phyloP scores from a whole-genome alignment of 2,797 vertebrate species.

The Hyperoplus immaculatus region DNA sequence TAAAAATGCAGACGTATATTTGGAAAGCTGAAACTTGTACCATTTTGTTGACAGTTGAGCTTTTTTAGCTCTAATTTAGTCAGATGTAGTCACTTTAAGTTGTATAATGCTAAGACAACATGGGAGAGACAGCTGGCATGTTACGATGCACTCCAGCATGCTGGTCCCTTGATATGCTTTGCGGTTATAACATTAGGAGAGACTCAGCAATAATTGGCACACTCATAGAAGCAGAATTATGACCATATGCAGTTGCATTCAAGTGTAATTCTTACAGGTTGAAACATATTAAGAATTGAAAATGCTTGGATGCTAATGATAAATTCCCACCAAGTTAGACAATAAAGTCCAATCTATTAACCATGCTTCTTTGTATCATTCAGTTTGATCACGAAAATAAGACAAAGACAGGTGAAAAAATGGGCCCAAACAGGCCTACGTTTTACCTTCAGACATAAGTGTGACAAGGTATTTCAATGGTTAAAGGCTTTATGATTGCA shows the following conservation, averaged over 20 bases:
- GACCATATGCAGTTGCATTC: not conserved
- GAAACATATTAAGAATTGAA: not conserved
- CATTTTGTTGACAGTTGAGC: not conserved
- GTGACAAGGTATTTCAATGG: not conserved
- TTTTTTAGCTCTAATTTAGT: not conserved
- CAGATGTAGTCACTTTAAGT: no score
- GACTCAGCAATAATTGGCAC: slow-evolving; percentile 41
- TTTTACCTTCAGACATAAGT: not conserved
- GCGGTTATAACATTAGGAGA: slow-evolving; percentile 50
- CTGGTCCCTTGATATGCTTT: slow-evolving; percentile 38
- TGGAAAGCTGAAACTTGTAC: not conserved
- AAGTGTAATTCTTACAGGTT: not conserved
- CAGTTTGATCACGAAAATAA: not conserved
- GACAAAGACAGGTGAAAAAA: not conserved
- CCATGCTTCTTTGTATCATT: not conserved
- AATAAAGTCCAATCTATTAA: no score
- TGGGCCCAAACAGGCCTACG: not conserved
- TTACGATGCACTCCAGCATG: slow-evolving; percentile 38
- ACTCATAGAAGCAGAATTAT: slow-evolving; percentile 1
- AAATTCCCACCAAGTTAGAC: no score
- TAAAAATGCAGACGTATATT: not conserved
- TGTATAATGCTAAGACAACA: slow-evolving; percentile 5
- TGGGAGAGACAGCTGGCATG: slow-evolving; percentile 40
- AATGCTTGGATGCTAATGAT: not conserved
- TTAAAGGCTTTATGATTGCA: not conserved